Conservation (phyloP, 1,140 invertebrate genomes). For the Archivesica marissinica region DNA sequence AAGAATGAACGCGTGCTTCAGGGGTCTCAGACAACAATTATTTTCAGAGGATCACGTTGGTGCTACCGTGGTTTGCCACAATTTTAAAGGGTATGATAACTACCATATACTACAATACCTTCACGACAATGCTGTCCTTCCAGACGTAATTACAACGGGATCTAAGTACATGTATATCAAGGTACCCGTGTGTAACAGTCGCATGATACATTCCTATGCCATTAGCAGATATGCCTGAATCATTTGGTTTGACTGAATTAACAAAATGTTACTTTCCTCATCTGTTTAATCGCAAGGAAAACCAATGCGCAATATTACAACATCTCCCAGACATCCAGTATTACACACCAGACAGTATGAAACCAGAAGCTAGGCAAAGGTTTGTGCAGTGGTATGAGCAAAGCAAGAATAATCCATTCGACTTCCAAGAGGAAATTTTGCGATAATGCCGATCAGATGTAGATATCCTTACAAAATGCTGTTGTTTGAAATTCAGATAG, state of each 20-base stretch:
- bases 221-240: slow-evolving; percentile 8
- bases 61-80: background rate
- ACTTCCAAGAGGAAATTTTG: slow-evolving; percentile 18
- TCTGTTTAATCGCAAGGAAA: background rate
- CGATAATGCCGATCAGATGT: slow-evolving; percentile 31
- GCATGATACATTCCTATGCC: slow-evolving; percentile 7
- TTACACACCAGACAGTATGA: slow-evolving; percentile 21
- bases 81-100: background rate
- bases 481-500: slow-evolving; percentile 6
- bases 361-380: background rate
- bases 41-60: background rate
- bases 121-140: background rate
- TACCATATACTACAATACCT: slow-evolving; percentile 1
- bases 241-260: slow-evolving; percentile 24
- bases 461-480: slow-evolving; percentile 26
- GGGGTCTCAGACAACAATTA: too few species aligned
- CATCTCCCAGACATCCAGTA: background rate
- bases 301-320: background rate
- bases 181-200: background rate
- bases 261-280: slow-evolving; percentile 49
- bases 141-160: background rate
- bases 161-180: slow-evolving; percentile 2
- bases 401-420: slow-evolving; percentile 4
- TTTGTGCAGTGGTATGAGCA: slow-evolving; percentile 34
- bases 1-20: too few species aligned